Conservation (phyloP, 2,113 vertebrate species). For the Rafetus swinhoei region DNA sequence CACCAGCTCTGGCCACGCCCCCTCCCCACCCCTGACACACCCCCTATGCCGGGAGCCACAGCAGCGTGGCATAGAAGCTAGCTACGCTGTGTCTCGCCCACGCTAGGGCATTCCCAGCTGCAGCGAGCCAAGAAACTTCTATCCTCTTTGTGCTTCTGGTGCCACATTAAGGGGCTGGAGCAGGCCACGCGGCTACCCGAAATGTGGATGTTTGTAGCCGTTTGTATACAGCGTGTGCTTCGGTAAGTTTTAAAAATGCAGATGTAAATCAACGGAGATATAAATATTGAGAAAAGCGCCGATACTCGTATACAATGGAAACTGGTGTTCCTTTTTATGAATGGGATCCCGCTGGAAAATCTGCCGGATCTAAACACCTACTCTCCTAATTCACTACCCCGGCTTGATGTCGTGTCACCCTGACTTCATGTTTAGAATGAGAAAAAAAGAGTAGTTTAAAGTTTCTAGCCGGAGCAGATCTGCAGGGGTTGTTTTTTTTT, state of each 20-base stretch:
- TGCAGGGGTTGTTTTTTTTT: background rate
- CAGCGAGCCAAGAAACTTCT: background rate
- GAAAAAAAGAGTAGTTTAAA: background rate
- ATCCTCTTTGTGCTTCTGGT: background rate
- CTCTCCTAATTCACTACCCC: background rate
- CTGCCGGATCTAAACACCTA: slow-evolving; percentile 25
- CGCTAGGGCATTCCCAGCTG: background rate
- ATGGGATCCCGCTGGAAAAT: background rate
- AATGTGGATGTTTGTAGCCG: background rate
- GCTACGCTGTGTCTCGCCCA: rapidly evolving
- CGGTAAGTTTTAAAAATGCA: background rate
- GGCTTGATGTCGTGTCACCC: background rate
- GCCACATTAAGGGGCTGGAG: rapidly evolving
- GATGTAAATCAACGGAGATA: background rate
- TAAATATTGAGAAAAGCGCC: slow-evolving; percentile 11
- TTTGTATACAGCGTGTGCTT: rapidly evolving
- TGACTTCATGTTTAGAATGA: background rate
- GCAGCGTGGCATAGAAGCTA: background rate
- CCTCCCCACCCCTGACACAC: background rate
- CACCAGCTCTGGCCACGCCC: background rate
- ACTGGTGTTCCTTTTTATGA: background rate
- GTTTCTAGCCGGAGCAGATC: background rate
- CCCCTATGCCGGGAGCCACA: background rate
- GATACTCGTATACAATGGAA: slow-evolving; percentile 4
- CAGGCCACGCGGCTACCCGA: background rate